Conservation (phyloP, 2,888 invertebrate species). For the Melieria crassipennis region DNA sequence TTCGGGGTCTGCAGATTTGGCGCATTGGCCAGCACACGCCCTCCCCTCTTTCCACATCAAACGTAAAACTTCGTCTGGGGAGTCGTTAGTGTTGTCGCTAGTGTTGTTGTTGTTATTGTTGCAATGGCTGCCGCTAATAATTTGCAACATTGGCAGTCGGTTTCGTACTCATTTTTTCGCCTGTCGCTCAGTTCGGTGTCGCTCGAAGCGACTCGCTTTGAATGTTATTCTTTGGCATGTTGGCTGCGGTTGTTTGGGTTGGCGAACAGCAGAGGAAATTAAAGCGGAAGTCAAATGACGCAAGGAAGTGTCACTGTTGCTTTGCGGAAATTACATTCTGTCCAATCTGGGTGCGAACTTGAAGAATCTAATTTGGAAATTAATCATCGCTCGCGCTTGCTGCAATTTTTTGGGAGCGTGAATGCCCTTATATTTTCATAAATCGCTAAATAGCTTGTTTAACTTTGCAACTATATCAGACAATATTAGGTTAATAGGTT, state of each 20-base stretch:
- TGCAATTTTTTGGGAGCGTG: not conserved
- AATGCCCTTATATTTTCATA: not conserved
- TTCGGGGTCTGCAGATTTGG: not conserved
- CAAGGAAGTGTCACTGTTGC: constrained; percentile 16
- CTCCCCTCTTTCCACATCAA: no score
- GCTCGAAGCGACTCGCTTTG: not conserved
- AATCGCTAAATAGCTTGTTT: not conserved
- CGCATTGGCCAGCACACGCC: not conserved
- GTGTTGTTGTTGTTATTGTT: not conserved
- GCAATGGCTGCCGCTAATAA: not conserved
- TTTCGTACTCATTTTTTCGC: not conserved
- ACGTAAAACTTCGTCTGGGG: not conserved
- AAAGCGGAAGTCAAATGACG: constrained; percentile 16
- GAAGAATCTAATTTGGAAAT: not conserved
- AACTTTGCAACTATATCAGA: no score
- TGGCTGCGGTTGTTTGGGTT: not conserved
- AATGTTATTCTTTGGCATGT: not conserved
- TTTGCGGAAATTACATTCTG: constrained; percentile 9
- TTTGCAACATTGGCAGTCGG: constrained; percentile 21
- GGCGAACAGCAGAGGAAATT: constrained; percentile 7
- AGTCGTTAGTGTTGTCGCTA: not conserved
- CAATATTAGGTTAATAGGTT: no score
- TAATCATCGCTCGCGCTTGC: not conserved
- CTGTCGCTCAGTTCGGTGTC: not conserved
- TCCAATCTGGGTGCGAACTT: not conserved